These are phyloP conservation scores for Nephrotoma flavescens DNA, from an alignment of 2,888 invertebrate species.

Conservation along the genomic window DNA sequence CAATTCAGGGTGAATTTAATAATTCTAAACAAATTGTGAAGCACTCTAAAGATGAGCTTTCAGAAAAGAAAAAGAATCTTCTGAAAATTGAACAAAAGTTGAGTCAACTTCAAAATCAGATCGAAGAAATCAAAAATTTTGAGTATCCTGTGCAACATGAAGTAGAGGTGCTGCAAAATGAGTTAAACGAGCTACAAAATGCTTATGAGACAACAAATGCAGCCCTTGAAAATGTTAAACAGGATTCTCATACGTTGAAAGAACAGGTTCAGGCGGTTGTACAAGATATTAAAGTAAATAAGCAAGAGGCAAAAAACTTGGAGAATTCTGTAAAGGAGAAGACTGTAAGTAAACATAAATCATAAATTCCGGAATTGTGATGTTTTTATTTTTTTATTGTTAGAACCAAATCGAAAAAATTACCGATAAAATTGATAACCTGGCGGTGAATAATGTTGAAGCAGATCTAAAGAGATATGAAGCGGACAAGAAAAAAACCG, in stretches of 20 bases:
- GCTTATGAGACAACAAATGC: neutral
- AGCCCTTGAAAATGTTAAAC: neutral
- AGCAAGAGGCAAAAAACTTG: neutral
- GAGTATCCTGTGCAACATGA: slow-evolving; percentile 25
- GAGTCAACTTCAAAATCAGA: slow-evolving; percentile 16
- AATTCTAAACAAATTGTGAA: slow-evolving; percentile 8
- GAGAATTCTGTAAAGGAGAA: neutral
- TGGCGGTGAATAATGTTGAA: neutral
- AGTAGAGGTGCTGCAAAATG: slow-evolving; percentile 22
- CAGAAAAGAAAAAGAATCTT: neutral
- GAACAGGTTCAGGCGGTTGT: neutral
- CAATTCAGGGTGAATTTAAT: slow-evolving; percentile 6
- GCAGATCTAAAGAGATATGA: neutral
- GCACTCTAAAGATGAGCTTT: slow-evolving; percentile 11
- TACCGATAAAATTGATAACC: neutral
- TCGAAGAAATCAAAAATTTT: slow-evolving; percentile 22
- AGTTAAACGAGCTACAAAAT: neutral
- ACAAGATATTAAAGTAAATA: neutral
- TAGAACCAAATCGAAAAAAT: neutral
- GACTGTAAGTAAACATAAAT: neutral
- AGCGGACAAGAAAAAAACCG: neutral
- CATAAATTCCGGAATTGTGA: neutral
- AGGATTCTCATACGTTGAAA: neutral
- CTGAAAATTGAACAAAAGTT: slow-evolving; percentile 14
- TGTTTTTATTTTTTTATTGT: neutral